Evolutionary conservation across 2,888 invertebrate species (phyloP).

Genomic region (Miltochrista miniata): DNA sequence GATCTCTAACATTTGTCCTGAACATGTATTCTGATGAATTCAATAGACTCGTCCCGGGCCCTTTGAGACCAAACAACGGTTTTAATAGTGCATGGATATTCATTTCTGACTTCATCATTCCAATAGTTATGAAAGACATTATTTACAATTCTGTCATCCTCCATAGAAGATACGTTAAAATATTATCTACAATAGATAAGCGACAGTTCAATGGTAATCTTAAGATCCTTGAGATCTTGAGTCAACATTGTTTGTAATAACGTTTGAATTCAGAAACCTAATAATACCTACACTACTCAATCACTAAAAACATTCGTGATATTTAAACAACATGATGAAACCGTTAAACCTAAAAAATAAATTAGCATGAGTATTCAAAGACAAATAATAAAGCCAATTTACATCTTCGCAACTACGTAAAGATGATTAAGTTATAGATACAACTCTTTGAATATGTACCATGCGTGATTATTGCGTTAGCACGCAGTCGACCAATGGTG

Average conservation of each 20-base stretch:
- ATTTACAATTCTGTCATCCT: constrained; percentile 21
- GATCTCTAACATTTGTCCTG: constrained; percentile 62
- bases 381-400: constrained; percentile 77
- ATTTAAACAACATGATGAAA: constrained; percentile 76
- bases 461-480: constrained; percentile 76
- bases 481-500: constrained; percentile 66
- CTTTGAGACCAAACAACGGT: constrained; percentile 48
- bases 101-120: constrained; percentile 44
- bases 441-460: constrained; percentile 77
- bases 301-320: constrained; percentile 57
- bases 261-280: constrained; percentile 43
- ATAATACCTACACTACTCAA: constrained; percentile 41
- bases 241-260: constrained; percentile 41
- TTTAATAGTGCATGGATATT: constrained; percentile 43
- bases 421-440: constrained; percentile 74
- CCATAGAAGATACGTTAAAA: constrained; percentile 5
- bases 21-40: constrained; percentile 53
- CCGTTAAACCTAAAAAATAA: constrained; percentile 77
- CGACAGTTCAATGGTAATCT: constrained; percentile 23
- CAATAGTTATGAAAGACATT: constrained; percentile 33
- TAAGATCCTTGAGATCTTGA: constrained; percentile 43
- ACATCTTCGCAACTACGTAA: constrained; percentile 69
- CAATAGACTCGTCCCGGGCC: constrained; percentile 47
- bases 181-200: constrained; percentile 25
- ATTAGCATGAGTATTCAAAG: constrained; percentile 71